Conservation (phyloP, 1,140 invertebrate genomes). For the Brachionus plicatilis region DNA sequence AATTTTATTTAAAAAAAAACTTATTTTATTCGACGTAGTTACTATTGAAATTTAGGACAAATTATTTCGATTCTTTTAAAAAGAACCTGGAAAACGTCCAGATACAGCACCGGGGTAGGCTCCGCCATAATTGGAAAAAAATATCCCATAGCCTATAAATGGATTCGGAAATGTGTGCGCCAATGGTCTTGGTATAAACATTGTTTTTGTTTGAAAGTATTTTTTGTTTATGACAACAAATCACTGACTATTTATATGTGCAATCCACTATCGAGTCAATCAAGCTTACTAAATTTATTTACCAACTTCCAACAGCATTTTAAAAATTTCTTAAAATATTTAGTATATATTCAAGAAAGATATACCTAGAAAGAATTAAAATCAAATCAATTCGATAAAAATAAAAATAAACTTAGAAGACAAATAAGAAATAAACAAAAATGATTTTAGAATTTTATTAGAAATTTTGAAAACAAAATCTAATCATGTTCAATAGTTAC, state of each 20-base stretch:
- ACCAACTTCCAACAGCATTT: neutral
- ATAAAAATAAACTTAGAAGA: neutral
- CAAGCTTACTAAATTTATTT: neutral
- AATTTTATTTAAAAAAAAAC: neutral
- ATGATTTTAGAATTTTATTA: neutral
- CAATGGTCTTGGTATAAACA: conserved; percentile 19
- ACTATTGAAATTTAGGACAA: neutral
- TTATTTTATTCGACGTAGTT: neutral
- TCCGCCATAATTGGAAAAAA: conserved; percentile 10
- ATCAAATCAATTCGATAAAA: neutral
- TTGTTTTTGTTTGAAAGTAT: neutral
- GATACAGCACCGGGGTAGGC: neutral
- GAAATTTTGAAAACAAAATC: neutral
- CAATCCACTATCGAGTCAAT: neutral
- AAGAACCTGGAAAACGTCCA: conserved; percentile 20
- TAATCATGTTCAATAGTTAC: neutral
- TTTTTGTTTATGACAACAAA: neutral
- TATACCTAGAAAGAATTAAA: neutral
- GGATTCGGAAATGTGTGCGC: conserved; percentile 10
- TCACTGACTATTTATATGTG: neutral
- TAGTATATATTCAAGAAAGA: neutral
- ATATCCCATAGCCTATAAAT: conserved; percentile 15
- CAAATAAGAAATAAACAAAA: neutral
- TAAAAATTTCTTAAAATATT: neutral
- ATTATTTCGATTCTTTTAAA: neutral